Evolutionary conservation across 2,888 invertebrate species (phyloP).

Genomic region (Carabus problematicus): DNA sequence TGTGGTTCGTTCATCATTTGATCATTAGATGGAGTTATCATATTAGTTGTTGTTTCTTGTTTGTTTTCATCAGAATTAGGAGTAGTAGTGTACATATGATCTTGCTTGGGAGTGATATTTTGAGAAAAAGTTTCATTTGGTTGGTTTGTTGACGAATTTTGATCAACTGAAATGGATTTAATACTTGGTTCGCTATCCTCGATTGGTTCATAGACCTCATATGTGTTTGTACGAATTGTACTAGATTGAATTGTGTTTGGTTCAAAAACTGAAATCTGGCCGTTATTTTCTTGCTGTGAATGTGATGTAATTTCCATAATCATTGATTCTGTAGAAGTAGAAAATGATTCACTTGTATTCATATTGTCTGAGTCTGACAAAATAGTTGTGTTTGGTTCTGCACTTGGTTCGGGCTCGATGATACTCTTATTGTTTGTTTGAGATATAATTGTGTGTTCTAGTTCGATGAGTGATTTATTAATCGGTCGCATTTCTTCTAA

Average conservation of each 20-base stretch:
- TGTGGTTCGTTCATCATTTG: too few species aligned
- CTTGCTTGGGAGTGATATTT: neutral
- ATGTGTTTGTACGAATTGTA: neutral
- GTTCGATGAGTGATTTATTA: conserved; percentile 13
- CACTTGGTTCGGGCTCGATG: conserved; percentile 41
- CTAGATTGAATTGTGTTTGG: conserved; percentile 1
- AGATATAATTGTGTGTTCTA: conserved; percentile 33
- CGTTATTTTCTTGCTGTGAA: neutral
- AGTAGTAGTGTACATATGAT: too few species aligned
- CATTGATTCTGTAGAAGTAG: neutral
- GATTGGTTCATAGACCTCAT: conserved; percentile 24
- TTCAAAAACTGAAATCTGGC: neutral
- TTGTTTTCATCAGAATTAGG: neutral
- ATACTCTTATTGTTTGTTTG: conserved; percentile 42
- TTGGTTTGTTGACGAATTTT: conserved; percentile 3
- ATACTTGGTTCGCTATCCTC: neutral
- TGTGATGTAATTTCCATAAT: neutral
- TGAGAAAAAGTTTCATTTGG: neutral
- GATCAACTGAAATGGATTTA: conserved; percentile 12
- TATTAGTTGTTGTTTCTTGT: conserved; percentile 3
- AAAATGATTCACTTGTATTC: neutral
- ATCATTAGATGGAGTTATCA: too few species aligned
- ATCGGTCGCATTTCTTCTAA: conserved; percentile 22
- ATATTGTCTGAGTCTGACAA: neutral
- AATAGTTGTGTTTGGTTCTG: conserved; percentile 43